Percentiles rank a stretch among this genome's conserved stretches.
Conservation (phyloP, 2,113 vertebrate species). For the Vicugna pacos region DNA sequence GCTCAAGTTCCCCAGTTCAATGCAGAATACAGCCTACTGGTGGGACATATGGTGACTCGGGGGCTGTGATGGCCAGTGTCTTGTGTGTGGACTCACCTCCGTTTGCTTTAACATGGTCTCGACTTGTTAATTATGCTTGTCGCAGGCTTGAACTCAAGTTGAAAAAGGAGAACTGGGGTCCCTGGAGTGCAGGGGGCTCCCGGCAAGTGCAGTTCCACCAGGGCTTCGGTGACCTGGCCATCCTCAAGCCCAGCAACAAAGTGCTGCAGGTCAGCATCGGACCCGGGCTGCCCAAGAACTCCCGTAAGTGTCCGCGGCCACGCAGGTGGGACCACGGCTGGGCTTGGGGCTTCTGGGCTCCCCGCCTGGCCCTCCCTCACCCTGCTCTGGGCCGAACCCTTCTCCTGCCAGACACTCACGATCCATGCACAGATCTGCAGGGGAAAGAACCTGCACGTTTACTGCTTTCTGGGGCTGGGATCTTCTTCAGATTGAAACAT, state of each 20-base stretch:
- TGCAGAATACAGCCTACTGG: neutral
- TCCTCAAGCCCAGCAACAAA: slow-evolving; percentile 95
- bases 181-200: slow-evolving; percentile 94
- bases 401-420: accelerated
- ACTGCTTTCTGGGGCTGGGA: neutral
- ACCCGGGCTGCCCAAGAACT: slow-evolving; percentile 95
- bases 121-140: neutral
- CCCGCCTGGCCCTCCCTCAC: neutral
- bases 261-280: slow-evolving; percentile 98
- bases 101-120: neutral
- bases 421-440: neutral
- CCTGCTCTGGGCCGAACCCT: neutral
- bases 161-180: slow-evolving; percentile 98
- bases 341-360: neutral
- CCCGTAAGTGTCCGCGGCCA: slow-evolving; percentile 90
- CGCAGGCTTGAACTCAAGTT: slow-evolving; percentile 96
- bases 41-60: neutral
- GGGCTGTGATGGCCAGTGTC: too few species aligned
- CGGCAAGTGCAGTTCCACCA: slow-evolving; percentile 95
- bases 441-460: neutral
- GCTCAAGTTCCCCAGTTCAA: neutral
- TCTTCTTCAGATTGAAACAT: neutral
- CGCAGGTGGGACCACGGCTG: accelerated
- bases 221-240: slow-evolving; percentile 92
- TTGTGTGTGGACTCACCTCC: neutral